phyloP scores from a whole-genome alignment of 1,140 invertebrate genomes.

The Drosophila equinoxialis region DNA sequence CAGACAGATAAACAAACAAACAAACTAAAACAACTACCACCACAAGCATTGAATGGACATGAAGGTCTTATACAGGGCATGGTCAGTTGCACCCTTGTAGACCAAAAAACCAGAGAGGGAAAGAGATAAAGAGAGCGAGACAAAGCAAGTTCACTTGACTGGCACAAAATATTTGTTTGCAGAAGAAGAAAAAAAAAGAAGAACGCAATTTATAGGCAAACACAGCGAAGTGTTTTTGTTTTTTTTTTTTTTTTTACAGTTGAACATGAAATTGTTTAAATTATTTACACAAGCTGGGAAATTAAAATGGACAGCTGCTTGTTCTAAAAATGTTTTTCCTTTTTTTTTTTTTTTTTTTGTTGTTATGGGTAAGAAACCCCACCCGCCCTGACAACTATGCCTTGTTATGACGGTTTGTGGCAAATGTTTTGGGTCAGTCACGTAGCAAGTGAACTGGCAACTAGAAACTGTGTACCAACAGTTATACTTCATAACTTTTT shows the following conservation, averaged over 20 bases:
- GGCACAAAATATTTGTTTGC: slow-evolving; percentile 46
- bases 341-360: not conserved
- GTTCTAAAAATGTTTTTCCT: not conserved
- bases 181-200: slow-evolving; percentile 18
- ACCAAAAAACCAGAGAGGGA: slow-evolving; percentile 5
- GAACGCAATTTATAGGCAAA: slow-evolving; percentile 45
- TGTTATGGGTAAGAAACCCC: slow-evolving; percentile 4
- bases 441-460: slow-evolving; percentile 47
- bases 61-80: slow-evolving; percentile 26
- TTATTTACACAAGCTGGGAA: slow-evolving; percentile 71
- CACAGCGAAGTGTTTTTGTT: slow-evolving; percentile 12
- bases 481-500: slow-evolving; percentile 67
- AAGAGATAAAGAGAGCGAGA: slow-evolving; percentile 18
- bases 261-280: slow-evolving; percentile 63
- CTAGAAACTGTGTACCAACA: slow-evolving; percentile 29
- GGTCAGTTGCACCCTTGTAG: slow-evolving; percentile 2
- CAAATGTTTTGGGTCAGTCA: slow-evolving; percentile 57
- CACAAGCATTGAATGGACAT: slow-evolving; percentile 15
- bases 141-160: slow-evolving; percentile 36
- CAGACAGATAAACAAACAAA: slow-evolving; percentile 19
- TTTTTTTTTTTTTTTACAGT: not conserved
- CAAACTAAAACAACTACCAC: slow-evolving; percentile 35
- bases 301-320: slow-evolving; percentile 71
- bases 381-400: slow-evolving; percentile 25
- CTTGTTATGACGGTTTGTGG: slow-evolving; percentile 56